phyloP scores from a whole-genome alignment of 2,888 invertebrate genomes.

The Andrena bucephala region DNA sequence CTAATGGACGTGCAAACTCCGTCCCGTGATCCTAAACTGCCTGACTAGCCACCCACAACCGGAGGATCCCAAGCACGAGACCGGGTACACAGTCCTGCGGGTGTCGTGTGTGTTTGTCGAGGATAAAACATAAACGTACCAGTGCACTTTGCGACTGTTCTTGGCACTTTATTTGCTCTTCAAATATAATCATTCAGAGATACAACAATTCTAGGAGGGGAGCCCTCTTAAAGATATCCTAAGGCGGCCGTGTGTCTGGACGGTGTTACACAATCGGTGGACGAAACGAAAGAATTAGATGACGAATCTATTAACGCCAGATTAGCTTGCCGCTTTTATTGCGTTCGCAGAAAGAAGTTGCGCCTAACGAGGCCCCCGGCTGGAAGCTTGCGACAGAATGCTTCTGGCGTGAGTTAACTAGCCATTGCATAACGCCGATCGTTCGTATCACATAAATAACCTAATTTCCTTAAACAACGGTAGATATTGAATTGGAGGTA shows the following conservation, averaged over 20 bases:
- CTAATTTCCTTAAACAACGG: slow-evolving; percentile 26
- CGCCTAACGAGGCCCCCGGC: slow-evolving; percentile 18
- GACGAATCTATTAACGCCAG: slow-evolving; percentile 25
- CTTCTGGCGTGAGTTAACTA: slow-evolving; percentile 29
- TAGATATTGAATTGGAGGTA: not conserved
- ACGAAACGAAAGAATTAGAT: slow-evolving; percentile 14
- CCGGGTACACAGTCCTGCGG: not conserved
- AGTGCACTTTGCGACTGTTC: not conserved
- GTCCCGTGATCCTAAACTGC: not conserved
- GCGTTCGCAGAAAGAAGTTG: slow-evolving; percentile 30
- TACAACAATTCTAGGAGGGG: slow-evolving; percentile 22
- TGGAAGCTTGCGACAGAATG: slow-evolving; percentile 20
- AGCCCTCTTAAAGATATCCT: slow-evolving; percentile 14
- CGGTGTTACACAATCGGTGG: slow-evolving; percentile 29
- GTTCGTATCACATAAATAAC: slow-evolving; percentile 21
- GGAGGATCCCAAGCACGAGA: not conserved
- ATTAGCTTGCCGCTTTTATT: not conserved
- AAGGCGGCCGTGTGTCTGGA: slow-evolving; percentile 18
- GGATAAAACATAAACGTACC: slow-evolving; percentile 1
- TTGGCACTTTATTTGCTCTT: slow-evolving; percentile 12
- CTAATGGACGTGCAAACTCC: not conserved
- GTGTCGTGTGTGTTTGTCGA: slow-evolving; percentile 1
- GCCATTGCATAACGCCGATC: slow-evolving; percentile 33
- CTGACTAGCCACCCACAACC: not conserved
- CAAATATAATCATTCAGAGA: not conserved